Evolutionary conservation across 2,113 vertebrate genomes (phyloP).

Genomic region (Nibea coibor): DNA sequence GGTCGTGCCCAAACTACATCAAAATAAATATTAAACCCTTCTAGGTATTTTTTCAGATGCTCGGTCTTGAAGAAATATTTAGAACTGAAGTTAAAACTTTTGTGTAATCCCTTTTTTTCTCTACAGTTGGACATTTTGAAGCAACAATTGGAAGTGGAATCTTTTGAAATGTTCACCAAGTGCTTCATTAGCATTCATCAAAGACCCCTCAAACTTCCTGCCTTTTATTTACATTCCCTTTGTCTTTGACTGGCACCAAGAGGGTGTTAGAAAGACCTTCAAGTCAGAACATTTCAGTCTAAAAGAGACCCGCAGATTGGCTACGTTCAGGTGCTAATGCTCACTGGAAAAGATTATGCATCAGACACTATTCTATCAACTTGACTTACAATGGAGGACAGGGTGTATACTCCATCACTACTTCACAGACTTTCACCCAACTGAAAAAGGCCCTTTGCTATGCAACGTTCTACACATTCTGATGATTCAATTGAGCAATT

Average conservation of each 20-base stretch:
- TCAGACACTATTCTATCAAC: neutral
- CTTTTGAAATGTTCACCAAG: neutral
- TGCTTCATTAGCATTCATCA: slow-evolving; percentile 20
- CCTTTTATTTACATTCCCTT: slow-evolving; percentile 11
- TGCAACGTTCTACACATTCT: neutral
- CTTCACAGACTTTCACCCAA: neutral
- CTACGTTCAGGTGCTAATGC: slow-evolving; percentile 32
- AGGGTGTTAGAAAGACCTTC: neutral
- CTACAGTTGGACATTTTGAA: neutral
- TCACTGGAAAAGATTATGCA: neutral
- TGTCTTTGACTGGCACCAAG: neutral
- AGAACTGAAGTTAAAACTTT: neutral
- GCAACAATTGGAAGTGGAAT: neutral
- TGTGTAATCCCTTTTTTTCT: neutral
- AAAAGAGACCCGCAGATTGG: neutral
- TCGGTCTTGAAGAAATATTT: neutral
- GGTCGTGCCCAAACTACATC: neutral
- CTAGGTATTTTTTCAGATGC: neutral
- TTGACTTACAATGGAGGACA: neutral
- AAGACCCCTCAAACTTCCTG: neutral
- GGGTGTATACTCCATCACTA: neutral
- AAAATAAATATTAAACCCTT: neutral
- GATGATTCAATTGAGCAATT: neutral
- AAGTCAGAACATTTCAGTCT: neutral
- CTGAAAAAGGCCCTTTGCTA: neutral